Evolutionary conservation across 1,140 invertebrate genomes (phyloP).

Genomic region (Chironomus tepperi): DNA sequence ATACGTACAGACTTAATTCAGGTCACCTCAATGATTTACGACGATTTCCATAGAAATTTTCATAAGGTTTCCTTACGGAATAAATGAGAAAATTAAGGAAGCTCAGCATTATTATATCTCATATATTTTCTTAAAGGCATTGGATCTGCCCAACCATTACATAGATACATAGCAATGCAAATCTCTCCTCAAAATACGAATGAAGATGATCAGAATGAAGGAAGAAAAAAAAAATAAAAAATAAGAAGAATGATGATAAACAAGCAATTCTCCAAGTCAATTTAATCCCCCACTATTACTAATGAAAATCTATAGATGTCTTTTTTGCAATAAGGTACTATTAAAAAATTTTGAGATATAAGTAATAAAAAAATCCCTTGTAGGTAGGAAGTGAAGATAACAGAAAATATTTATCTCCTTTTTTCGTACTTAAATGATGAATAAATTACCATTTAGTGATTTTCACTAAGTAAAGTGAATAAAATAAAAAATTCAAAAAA

Average conservation of each 20-base stretch:
- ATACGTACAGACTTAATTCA: no score
- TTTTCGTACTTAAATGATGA: background rate
- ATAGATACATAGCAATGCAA: no score
- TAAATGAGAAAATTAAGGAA: no score
- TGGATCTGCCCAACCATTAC: no score
- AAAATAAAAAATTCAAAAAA: background rate
- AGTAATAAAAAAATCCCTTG: background rate
- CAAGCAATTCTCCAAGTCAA: background rate
- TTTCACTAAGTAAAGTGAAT: background rate
- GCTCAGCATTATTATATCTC: no score
- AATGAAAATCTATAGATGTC: background rate
- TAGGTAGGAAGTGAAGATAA: constrained; percentile 6
- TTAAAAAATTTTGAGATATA: background rate
- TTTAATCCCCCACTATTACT: constrained; percentile 5
- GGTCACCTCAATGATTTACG: no score
- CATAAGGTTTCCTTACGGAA: no score
- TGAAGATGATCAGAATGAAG: background rate
- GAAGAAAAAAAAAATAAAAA: no score
- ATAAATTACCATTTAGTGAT: background rate
- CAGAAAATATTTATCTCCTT: constrained; percentile 3
- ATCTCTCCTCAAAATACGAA: background rate
- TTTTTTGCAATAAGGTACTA: background rate
- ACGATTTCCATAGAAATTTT: no score
- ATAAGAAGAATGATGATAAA: no score
- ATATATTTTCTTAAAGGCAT: background rate